Conservation (phyloP, 2,113 vertebrate genomes). For the Serinus canaria region DNA sequence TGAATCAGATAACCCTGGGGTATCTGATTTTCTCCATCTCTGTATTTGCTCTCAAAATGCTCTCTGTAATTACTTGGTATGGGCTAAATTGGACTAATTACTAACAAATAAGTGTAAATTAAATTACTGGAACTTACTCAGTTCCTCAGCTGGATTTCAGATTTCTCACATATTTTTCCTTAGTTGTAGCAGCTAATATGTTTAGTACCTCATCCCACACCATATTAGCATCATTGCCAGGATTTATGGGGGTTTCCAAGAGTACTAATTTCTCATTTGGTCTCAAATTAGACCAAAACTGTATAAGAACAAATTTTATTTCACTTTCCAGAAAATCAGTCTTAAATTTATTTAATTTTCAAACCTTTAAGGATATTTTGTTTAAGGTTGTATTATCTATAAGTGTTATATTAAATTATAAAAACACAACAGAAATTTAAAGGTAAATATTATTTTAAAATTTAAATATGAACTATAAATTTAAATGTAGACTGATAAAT, state of each 20-base stretch:
- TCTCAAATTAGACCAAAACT: neutral
- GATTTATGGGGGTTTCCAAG: neutral
- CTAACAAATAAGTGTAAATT: neutral
- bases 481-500: neutral
- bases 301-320: neutral
- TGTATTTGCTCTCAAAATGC: neutral
- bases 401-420: neutral
- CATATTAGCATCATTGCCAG: neutral
- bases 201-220: neutral
- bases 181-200: neutral
- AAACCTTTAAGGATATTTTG: neutral
- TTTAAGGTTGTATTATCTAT: neutral
- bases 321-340: neutral
- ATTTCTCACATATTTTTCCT: neutral
- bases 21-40: neutral
- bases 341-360: neutral
- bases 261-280: neutral
- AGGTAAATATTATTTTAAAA: neutral
- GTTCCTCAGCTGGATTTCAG: neutral
- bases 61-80: neutral
- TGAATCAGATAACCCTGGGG: constrained; percentile 19
- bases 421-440: neutral
- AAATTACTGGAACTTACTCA: neutral
- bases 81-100: neutral
- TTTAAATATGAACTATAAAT: neutral